Evolutionary conservation across 1,140 invertebrate genomes (phyloP).

Genomic region (Drosophila pectinifera): DNA sequence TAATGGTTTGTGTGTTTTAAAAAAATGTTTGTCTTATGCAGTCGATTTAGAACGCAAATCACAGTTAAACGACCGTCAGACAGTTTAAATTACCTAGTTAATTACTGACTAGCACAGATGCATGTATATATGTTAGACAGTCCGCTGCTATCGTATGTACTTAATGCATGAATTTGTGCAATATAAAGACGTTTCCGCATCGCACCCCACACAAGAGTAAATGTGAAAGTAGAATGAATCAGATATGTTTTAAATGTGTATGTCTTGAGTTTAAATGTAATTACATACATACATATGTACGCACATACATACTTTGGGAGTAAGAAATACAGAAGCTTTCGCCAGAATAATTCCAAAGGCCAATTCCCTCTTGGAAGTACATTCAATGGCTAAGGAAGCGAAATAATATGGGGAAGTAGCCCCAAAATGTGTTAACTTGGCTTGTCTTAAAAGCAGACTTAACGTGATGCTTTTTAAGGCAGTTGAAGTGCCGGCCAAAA

Average conservation of each 20-base stretch:
- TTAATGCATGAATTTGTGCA: slow-evolving; percentile 7
- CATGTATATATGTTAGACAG: not conserved
- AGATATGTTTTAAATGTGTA: slow-evolving; percentile 1
- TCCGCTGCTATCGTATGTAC: not conserved
- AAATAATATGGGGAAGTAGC: slow-evolving; percentile 17
- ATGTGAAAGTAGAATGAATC: slow-evolving; percentile 37
- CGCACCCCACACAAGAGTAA: slow-evolving; percentile 19
- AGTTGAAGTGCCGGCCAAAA: not conserved
- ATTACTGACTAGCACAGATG: slow-evolving; percentile 31
- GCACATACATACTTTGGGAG: not conserved
- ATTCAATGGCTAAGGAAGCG: not conserved
- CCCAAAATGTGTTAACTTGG: slow-evolving; percentile 29
- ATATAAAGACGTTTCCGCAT: slow-evolving; percentile 42
- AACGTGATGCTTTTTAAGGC: slow-evolving; percentile 9
- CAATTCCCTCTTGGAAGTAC: not conserved
- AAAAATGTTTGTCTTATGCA: not conserved
- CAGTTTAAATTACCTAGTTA: slow-evolving; percentile 22
- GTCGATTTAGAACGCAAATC: slow-evolving; percentile 27
- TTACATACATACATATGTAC: no score
- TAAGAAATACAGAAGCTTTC: not conserved
- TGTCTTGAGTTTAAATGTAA: not conserved
- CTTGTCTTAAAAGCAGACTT: not conserved
- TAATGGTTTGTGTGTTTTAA: no score
- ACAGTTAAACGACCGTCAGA: slow-evolving; percentile 12
- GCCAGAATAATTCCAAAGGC: not conserved